A percentile compares a stretch with the other conserved stretches of the same genome.
phyloP scores from a whole-genome alignment of 2,888 invertebrate genomes.

The Beris morrisii region DNA sequence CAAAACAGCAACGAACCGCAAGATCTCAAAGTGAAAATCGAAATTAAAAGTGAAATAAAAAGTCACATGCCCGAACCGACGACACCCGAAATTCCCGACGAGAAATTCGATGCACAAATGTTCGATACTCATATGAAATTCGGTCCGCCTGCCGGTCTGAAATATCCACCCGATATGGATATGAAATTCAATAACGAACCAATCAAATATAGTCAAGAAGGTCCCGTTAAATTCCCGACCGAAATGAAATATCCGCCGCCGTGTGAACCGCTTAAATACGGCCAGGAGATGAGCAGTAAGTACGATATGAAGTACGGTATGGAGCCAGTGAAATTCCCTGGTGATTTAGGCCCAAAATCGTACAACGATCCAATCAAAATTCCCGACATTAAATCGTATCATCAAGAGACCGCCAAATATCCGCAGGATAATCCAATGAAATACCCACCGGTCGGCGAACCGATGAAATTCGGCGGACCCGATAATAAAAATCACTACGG shows the following conservation, averaged over 20 bases:
- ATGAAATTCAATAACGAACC: slow-evolving; percentile 51
- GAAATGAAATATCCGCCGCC: slow-evolving; percentile 58
- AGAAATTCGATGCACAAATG: slow-evolving; percentile 58
- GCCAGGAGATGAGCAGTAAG: slow-evolving; percentile 42
- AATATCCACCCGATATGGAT: slow-evolving; percentile 49
- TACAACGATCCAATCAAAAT: slow-evolving; percentile 50
- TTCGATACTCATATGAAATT: slow-evolving; percentile 44
- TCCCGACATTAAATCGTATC: slow-evolving; percentile 51
- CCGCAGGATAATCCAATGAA: slow-evolving; percentile 44
- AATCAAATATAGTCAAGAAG: slow-evolving; percentile 48
- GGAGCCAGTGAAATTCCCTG: slow-evolving; percentile 50
- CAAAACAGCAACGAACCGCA: slow-evolving; percentile 65
- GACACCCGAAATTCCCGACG: slow-evolving; percentile 57
- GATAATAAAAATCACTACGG: slow-evolving; percentile 35
- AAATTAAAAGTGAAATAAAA: slow-evolving; percentile 58
- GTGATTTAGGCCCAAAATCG: slow-evolving; percentile 44
- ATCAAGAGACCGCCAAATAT: slow-evolving; percentile 43
- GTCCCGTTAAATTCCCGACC: slow-evolving; percentile 47
- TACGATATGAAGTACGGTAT: slow-evolving; percentile 56
- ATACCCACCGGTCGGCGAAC: slow-evolving; percentile 37
- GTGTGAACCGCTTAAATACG: slow-evolving; percentile 42
- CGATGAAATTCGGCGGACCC: slow-evolving; percentile 38
- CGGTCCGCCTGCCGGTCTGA: slow-evolving; percentile 41
- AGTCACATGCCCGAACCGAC: slow-evolving; percentile 38
- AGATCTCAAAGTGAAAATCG: slow-evolving; percentile 73